Evolutionary conservation across 2,888 invertebrate species (phyloP).

Genomic region (Ectemnius lituratus): DNA sequence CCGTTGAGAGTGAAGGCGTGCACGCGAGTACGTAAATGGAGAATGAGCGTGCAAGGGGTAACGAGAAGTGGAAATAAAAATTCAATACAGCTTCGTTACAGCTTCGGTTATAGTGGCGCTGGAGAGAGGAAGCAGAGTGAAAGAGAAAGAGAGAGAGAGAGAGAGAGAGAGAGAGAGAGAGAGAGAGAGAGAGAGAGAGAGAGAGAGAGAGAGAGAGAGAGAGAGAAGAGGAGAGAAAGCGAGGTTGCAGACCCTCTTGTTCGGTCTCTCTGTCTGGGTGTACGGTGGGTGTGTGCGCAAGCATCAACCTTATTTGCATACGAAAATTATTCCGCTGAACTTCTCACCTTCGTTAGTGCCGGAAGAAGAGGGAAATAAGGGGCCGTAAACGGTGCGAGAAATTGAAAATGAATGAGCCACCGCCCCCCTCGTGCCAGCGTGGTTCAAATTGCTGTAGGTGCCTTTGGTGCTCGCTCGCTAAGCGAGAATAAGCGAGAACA

Average conservation of each 20-base stretch:
- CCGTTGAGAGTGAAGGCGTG: not conserved
- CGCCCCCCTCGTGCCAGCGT: constrained; percentile 19
- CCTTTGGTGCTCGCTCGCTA: not conserved
- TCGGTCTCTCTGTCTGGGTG: constrained; percentile 4
- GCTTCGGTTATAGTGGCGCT: constrained; percentile 13
- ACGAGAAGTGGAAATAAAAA: constrained; percentile 49
- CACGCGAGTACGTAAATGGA: not conserved
- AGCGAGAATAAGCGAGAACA: constrained; percentile 4
- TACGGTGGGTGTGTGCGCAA: constrained; percentile 28
- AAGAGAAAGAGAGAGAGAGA: too few species aligned
- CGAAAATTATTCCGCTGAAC: constrained; percentile 52
- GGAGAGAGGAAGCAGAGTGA: not conserved
- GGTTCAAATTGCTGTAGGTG: too few species aligned
- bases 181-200: not conserved
- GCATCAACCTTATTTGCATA: constrained; percentile 46
- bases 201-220: constrained; percentile 1
- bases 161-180: not conserved
- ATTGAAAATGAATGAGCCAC: constrained; percentile 48
- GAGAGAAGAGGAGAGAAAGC: constrained; percentile 4
- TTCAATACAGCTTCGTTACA: constrained; percentile 50
- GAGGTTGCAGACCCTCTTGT: not conserved
- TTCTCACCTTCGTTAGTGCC: constrained; percentile 52
- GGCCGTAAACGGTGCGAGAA: constrained; percentile 40
- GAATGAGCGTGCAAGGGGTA: constrained; percentile 21
- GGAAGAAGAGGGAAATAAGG: constrained; percentile 41